phyloP scores from a whole-genome alignment of 2,113 vertebrate genomes.

The Tapirus terrestris region DNA sequence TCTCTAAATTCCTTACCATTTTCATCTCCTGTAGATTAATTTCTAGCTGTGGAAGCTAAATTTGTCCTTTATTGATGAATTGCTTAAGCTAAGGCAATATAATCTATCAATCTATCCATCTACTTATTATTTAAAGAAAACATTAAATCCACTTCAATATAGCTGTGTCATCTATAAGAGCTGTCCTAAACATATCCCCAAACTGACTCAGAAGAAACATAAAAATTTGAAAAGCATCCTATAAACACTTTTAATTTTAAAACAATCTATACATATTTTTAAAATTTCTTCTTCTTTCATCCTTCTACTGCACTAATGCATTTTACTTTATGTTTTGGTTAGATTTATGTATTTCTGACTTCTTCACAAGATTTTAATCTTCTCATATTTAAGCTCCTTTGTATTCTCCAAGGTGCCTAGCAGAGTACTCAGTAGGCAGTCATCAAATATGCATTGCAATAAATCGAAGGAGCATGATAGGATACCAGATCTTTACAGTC shows the following conservation, averaged over 20 bases:
- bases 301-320: not conserved
- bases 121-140: conserved; percentile 76
- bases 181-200: not conserved
- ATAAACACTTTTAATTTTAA: not conserved
- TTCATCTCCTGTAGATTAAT: conserved; percentile 61
- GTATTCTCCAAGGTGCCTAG: not conserved
- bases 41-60: conserved; percentile 73
- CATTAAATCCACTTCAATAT: conserved; percentile 5
- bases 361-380: not conserved
- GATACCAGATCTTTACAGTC: not conserved
- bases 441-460: not conserved
- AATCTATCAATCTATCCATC: not conserved
- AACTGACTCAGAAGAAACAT: not conserved
- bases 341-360: not conserved
- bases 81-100: conserved; percentile 68
- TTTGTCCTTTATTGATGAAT: conserved; percentile 56
- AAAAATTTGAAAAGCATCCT: not conserved
- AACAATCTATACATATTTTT: not conserved
- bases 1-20: conserved; percentile 61
- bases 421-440: not conserved
- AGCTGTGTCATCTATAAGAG: not conserved
- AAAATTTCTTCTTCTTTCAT: not conserved
- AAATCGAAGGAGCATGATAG: not conserved
- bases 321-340: conserved; percentile 21
- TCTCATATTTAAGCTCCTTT: not conserved